phyloP scores from a whole-genome alignment of 1,140 invertebrate species.

The Polyergus mexicanus region DNA sequence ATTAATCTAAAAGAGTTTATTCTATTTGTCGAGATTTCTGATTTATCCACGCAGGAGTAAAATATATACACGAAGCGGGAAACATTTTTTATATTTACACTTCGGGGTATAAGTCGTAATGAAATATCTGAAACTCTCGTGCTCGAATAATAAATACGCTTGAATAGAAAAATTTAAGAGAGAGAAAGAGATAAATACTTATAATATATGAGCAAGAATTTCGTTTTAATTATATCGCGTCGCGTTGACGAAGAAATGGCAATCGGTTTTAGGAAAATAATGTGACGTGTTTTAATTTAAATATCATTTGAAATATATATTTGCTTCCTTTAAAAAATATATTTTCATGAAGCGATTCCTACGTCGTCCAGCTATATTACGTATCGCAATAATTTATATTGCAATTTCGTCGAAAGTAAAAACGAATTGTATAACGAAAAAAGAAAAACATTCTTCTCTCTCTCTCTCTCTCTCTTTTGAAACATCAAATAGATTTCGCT shows the following conservation, averaged over 20 bases:
- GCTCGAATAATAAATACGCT: constrained; percentile 69
- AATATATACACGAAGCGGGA: constrained; percentile 54
- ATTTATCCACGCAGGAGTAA: constrained; percentile 53
- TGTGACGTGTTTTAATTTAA: neutral
- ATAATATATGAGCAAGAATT: constrained; percentile 69
- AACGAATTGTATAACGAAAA: neutral
- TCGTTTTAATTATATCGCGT: constrained; percentile 73
- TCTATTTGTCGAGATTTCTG: constrained; percentile 49
- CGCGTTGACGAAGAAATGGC: neutral
- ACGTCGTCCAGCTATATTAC: constrained; percentile 10
- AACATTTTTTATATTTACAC: constrained; percentile 73
- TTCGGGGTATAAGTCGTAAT: constrained; percentile 70
- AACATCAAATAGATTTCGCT: constrained; percentile 29
- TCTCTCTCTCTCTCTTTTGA: neutral
- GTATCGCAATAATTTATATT: constrained; percentile 49
- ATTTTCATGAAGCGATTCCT: neutral
- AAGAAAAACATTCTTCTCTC: constrained; percentile 1
- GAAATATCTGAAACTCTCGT: constrained; percentile 77
- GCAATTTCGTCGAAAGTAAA: constrained; percentile 36
- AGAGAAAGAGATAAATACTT: constrained; percentile 11
- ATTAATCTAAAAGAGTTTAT: constrained; percentile 30
- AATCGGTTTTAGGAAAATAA: constrained; percentile 1
- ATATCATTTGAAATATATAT: neutral
- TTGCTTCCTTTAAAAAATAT: constrained; percentile 4
- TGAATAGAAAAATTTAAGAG: constrained; percentile 61